Conservation (phyloP, 2,888 invertebrate species). For the Maniola hyperantus region DNA sequence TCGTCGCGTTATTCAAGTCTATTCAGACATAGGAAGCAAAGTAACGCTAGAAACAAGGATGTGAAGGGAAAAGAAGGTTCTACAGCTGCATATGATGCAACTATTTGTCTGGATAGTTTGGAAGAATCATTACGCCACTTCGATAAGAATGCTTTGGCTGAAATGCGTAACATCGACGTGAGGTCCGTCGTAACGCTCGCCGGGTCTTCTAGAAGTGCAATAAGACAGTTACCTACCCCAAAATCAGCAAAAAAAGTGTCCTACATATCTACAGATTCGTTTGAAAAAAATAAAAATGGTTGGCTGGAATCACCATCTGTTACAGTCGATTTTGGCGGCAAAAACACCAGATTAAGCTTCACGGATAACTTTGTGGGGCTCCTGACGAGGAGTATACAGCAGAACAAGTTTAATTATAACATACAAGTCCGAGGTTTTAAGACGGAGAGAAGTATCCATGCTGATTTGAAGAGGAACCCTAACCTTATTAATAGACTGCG, state of each 20-base stretch:
- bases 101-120: conserved; percentile 68
- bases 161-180: conserved; percentile 64
- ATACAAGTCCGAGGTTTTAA: conserved; percentile 89
- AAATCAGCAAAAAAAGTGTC: conserved; percentile 63
- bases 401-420: conserved; percentile 55
- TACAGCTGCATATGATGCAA: conserved; percentile 55
- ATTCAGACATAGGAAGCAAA: conserved; percentile 73
- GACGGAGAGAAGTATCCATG: conserved; percentile 87
- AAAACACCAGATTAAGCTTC: conserved; percentile 54
- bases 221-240: conserved; percentile 46
- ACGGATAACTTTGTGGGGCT: conserved; percentile 62
- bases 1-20: conserved; percentile 71
- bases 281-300: conserved; percentile 73
- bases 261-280: conserved; percentile 64
- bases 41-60: conserved; percentile 59
- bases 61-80: conserved; percentile 62
- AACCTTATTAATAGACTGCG: conserved; percentile 86
- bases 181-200: conserved; percentile 53
- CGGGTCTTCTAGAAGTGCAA: conserved; percentile 45
- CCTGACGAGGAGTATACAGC: conserved; percentile 50
- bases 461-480: conserved; percentile 88
- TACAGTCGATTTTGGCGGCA: conserved; percentile 54
- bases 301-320: conserved; percentile 55
- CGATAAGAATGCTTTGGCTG: conserved; percentile 70
- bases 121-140: conserved; percentile 68